Conservation (phyloP, 2,113 vertebrate species). For the Todiramphus chloris region DNA sequence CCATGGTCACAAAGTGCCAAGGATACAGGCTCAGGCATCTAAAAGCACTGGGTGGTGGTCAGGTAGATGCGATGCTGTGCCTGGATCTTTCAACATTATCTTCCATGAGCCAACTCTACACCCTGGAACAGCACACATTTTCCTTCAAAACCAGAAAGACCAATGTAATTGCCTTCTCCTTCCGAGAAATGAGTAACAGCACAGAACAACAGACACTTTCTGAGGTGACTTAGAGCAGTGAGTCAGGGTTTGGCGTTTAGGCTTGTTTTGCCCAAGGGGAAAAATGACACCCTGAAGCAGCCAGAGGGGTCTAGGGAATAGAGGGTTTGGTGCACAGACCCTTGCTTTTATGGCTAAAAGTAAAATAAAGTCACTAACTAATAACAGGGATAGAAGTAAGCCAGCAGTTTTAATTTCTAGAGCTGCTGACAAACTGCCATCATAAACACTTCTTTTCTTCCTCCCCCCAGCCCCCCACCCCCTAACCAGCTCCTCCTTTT, state of each 20-base stretch:
- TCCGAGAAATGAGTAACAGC: background rate
- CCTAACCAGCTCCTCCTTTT: background rate
- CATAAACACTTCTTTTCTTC: background rate
- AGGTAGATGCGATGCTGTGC: accelerated
- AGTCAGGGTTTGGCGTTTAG: background rate
- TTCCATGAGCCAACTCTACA: background rate
- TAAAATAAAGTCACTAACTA: background rate
- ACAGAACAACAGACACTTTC: background rate
- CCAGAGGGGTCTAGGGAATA: background rate
- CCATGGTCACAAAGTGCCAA: background rate
- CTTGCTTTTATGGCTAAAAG: background rate
- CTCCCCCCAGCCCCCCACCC: no score
- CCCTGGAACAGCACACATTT: background rate
- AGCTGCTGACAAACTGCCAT: background rate
- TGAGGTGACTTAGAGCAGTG: background rate
- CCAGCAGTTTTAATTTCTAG: background rate
- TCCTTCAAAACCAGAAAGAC: background rate
- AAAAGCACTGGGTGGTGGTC: background rate
- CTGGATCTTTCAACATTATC: background rate
- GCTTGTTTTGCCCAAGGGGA: background rate
- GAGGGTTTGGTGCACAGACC: background rate
- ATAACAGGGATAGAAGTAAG: background rate
- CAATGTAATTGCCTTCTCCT: background rate
- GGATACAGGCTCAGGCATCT: background rate
- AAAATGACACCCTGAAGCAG: background rate